Base-by-base conservation (phyloP, 2,888 invertebrate species). In the Limulus polyphemus region DNA sequence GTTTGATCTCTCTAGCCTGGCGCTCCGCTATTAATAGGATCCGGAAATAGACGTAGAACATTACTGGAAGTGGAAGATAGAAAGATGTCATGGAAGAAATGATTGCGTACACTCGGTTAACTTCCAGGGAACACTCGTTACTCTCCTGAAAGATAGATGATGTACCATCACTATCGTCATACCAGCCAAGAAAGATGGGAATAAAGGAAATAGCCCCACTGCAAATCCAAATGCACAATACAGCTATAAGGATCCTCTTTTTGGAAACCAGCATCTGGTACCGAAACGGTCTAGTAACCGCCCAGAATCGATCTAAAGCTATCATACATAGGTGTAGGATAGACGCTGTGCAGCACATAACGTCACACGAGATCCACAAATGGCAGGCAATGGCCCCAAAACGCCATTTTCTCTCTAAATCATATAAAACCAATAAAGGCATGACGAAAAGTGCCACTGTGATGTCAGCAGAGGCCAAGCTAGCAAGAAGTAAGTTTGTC, bases 281-380 rank as follows among this genome's bases (percentile, higher is more conserved):
- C 46, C 70, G 68, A 48, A 75, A 67, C 1, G 72, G 75, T 55
- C 72, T 69, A 12, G 73, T 75, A 51, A 75, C 74, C 50, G 75
- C 75, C 68, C 71, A 70, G 65, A 72, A 75, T 10, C 74, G 69
- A 66, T 77, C 97, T 47, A 74, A 62, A 12, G 74, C 72, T 50
- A 75, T 73, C 63, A 72, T 68, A 60, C 74, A 74, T 17, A 75
- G 68, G 58, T 75, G 75, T 11, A 74, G 70, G 32, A 75, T 74
- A 32, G 74, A 74, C 1, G 74, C 74, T 1, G 74, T 75, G 60
- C 75, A 75, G 62, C 74, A 75, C 70, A 73, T 74, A 55, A 75
- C 74, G 67, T 75, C 75, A 62, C 74, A 75, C 13, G 74, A 74
- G 56, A 74, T 73, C 73, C 72, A 75, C 56, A 75, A 70, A 67